Conservation (phyloP, 2,888 invertebrate genomes). For the Zhuqinia jingwanae region DNA sequence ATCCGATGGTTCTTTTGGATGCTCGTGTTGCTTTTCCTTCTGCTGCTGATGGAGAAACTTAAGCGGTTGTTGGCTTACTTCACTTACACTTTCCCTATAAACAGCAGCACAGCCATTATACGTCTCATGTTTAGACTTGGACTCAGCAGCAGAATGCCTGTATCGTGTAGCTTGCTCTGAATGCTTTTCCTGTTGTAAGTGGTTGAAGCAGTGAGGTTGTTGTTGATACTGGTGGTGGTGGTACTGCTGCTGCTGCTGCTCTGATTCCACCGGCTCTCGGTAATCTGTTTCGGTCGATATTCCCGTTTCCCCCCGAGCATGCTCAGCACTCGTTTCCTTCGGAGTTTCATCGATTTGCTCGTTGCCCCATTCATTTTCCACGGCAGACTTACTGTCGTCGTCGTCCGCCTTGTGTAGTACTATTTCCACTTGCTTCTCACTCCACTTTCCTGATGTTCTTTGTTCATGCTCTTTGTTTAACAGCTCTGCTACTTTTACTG, state of each 20-base stretch:
- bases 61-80: constrained; percentile 66
- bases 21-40: constrained; percentile 63
- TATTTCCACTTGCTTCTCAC: constrained; percentile 10
- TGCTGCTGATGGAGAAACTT: constrained; percentile 54
- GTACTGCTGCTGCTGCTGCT: constrained; percentile 59
- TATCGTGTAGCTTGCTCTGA: constrained; percentile 40
- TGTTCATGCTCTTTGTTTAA: constrained; percentile 46
- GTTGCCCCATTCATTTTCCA: constrained; percentile 74
- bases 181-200: constrained; percentile 55
- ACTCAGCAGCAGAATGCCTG: constrained; percentile 45
- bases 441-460: not conserved
- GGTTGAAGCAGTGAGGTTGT: constrained; percentile 55
- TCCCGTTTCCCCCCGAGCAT: constrained; percentile 79
- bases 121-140: constrained; percentile 32
- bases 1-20: constrained; percentile 59
- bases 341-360: constrained; percentile 73
- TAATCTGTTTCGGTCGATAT: constrained; percentile 78
- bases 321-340: constrained; percentile 75
- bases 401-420: constrained; percentile 53
- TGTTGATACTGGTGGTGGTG: constrained; percentile 48
- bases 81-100: constrained; percentile 62
- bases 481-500: constrained; percentile 18
- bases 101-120: constrained; percentile 40
- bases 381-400: constrained; percentile 67
- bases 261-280: constrained; percentile 68